Evolutionary conservation across 92 coral and sea anemone species (phyloP), one percentile per base, ranked within the genome.

Genomic region (Hydrozoanthus gracilis): DNA sequence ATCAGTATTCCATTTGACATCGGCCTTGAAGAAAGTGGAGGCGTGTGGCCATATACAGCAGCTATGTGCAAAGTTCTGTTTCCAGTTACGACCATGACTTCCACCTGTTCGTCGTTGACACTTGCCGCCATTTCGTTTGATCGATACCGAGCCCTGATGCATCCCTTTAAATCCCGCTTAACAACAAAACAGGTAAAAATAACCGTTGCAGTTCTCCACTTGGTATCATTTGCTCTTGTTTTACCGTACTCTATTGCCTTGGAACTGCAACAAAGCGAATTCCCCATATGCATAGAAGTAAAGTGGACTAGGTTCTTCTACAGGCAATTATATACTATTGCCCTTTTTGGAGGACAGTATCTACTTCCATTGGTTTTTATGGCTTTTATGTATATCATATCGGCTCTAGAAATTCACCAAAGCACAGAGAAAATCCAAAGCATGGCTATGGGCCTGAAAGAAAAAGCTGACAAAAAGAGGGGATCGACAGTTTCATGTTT

Each of bases 1-100:
- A 69, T 96, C 3, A 93, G 98, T 55, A 96, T 96, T 8, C 98
- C 98, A 4, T 90, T 96, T 50, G 98, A 96, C 83, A 84, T 96
- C 11, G 95, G 86, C 44, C 82, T 96, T 16, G 98, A 96, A 18
- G 93, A 92, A 66, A 83, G 87, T 4, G 87, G 86, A 3, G 89
- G 88, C 45, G 76, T 86, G 15, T 96, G 98, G 98, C 93, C 85
- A 8, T 94, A 94, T 49, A 98, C 95, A 0, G 87, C 88, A 7
- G 86, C 86, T 8, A 49, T 96, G 90, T 96, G 98, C 78, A 89
- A 82, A 50, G 20, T 86, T 2, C 58, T 96, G 9, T 96, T 98
- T 98, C 98, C 98, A 45, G 91, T 94, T 2, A 86, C 98, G 0
- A 96, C 98, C 4, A 69, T 94, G 76, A 92, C 98, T 5, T 85